Conservation (phyloP, 1,140 invertebrate species). For the Adoxophyes honmai region DNA sequence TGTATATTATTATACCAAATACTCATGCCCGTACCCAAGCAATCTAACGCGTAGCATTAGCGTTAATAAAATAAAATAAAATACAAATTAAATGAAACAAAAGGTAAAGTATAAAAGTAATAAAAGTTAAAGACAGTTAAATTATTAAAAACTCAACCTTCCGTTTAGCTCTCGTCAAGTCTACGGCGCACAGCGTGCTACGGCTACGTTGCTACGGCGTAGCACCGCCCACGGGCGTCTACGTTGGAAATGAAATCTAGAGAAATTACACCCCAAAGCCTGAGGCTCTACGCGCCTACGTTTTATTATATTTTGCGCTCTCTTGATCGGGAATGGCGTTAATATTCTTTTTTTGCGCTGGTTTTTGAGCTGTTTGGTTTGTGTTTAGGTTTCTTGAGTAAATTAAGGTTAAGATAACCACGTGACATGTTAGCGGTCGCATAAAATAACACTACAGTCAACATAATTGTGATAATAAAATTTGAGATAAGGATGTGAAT, state of each 20-base stretch:
- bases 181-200: constrained; percentile 44
- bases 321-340: constrained; percentile 71
- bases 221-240: constrained; percentile 61
- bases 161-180: constrained; percentile 19
- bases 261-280: constrained; percentile 63
- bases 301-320: constrained; percentile 72
- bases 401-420: constrained; percentile 27
- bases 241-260: constrained; percentile 69
- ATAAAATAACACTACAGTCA: too few species aligned
- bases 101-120: too few species aligned
- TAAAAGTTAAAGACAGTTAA: too few species aligned
- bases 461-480: too few species aligned
- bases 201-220: constrained; percentile 45
- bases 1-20: too few species aligned
- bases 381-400: constrained; percentile 56
- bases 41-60: too few species aligned
- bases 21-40: too few species aligned
- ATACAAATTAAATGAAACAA: too few species aligned
- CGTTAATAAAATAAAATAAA: too few species aligned
- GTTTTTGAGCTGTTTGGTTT: constrained; percentile 62
- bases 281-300: constrained; percentile 62
- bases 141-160: too few species aligned
- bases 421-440: background rate
- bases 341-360: constrained; percentile 59
- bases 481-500: too few species aligned